Base-by-base conservation (phyloP, 2,113 vertebrate species). In the Phalacrocorax pelagicus region DNA sequence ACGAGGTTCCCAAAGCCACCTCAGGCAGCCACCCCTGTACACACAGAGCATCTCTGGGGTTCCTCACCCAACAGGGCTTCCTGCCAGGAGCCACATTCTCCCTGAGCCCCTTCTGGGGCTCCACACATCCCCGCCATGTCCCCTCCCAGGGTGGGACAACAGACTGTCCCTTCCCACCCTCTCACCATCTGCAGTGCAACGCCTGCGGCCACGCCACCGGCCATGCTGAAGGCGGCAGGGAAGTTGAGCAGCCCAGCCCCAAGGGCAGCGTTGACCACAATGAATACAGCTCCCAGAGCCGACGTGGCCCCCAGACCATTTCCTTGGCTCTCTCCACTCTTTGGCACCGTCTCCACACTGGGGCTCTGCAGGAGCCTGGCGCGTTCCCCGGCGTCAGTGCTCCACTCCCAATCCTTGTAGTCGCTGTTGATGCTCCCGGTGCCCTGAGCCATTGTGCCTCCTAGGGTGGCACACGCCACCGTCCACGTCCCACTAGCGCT, bases 181-280 rank as follows among this genome's bases (percentile, higher is more conserved):
- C 98, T 98, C 95, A 99, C 99, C 99, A 99, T 98, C 94, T 99
- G 99, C 84, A 99, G 98, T 0, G 96, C 18, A 11, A 99, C 96
- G 65, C 99, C 99, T 0, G 99, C 98, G 1, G 98, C 99, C 52
- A 99, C 97, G 0, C 99, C 99, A 0, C 99, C 99, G 0, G 99
- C 99, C 82, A 98, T 99, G 96, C 96, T 99, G 98, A 99, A 99
- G 63, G 99, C 99, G 2, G 99, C 99, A 0, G 99, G 99, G 90
- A 99, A 99, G 97, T 99, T 99, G 61, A 99, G 99, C 54, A 99
- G 98, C 47, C 99, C 99, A 0, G 99, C 99, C 7, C 99, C 99
- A 0, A 99, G 97, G 3, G 99, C 99, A 9, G 99, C 99, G 0
- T 99, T 99, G 79, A 99, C 99, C 10, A 99, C 99, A 3, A 99